Base-by-base conservation (phyloP, 2,113 vertebrate species). In the Apaloderma vittatum region DNA sequence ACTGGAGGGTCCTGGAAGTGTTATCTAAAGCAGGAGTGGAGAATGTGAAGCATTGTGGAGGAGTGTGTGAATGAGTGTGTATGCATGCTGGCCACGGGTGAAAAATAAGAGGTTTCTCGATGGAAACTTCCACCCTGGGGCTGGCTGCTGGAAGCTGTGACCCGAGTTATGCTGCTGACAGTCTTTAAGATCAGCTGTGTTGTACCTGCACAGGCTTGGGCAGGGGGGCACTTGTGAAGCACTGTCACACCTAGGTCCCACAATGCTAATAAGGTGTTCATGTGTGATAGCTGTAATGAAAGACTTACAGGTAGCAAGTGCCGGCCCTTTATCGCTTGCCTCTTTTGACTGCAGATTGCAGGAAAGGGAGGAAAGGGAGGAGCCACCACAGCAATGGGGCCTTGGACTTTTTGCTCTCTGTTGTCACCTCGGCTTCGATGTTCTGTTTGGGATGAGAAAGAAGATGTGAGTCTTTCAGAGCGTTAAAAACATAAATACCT, bases 301-400 rank as follows among this genome's bases (percentile, higher is more conserved):
- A 70, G 70, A 71, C 98, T 99, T 98, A 99, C 99, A 98, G 97
- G 98, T 76, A 98, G 93, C 67, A 98, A 94, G 91, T 99, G 98
- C 30, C 98, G 98, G 94, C 99, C 98, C 96, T 99, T 99, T 95
- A 98, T 98, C 40, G 98, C 97, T 7, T 98, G 98, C 79, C 98
- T 98, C 93, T 98, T 99, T 94, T 99, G 98, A 96, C 94, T 95
- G 93, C 97, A 91, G 74, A 98, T 96, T 51, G 98, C 97, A 40
- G 98, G 99, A 85, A 98, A 98, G 82, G 98, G 86, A 43, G 98
- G 99, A 97, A 99, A 98, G 4, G 99, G 98, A 16, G 99, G 99
- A 84, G 97, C 98, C 76, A 98, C 97, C 48, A 98, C 97, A 4
- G 98, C 96, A 40, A 98, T 93, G 17, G 98, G 97, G 71, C 97